phyloP scores from a whole-genome alignment of 1,140 invertebrate species.

The Liolophura sinensis region DNA sequence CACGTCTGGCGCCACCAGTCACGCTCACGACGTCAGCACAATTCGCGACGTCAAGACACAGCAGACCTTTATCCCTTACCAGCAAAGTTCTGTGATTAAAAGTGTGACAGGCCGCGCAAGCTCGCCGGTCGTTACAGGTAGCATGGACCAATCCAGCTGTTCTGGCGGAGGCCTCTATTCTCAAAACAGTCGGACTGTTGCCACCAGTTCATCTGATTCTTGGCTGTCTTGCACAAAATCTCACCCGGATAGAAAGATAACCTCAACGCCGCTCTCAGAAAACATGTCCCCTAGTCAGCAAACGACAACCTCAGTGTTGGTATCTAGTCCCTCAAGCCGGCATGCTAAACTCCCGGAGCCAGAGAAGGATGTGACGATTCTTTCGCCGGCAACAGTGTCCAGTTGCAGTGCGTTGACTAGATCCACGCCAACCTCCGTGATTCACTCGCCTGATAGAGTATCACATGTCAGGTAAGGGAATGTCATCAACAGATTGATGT shows the following conservation, averaged over 20 bases:
- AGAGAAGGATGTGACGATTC: not conserved
- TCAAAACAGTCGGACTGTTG: not conserved
- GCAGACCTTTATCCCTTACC: slow-evolving; percentile 3
- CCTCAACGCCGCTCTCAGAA: too few species aligned
- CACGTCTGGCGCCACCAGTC: too few species aligned
- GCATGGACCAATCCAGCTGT: slow-evolving; percentile 1
- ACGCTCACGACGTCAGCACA: too few species aligned
- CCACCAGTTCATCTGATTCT: slow-evolving; percentile 1
- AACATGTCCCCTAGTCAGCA: too few species aligned
- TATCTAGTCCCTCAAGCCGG: slow-evolving; percentile 8
- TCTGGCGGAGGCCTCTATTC: not conserved
- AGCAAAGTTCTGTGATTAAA: slow-evolving; percentile 2
- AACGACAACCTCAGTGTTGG: not conserved
- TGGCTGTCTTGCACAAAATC: not conserved
- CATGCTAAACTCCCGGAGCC: not conserved
- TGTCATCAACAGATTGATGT: not conserved
- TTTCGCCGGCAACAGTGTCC: not conserved
- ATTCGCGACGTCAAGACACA: too few species aligned
- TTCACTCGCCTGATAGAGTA: slow-evolving; percentile 25
- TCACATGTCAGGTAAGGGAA: slow-evolving; percentile 16
- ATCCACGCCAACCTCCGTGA: slow-evolving; percentile 45
- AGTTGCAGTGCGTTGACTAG: slow-evolving; percentile 35
- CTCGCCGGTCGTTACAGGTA: not conserved
- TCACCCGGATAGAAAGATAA: too few species aligned
- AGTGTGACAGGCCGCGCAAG: not conserved